These are phyloP conservation scores for Conistra vaccinii DNA, from an alignment of 2,888 invertebrate genomes.

Conservation along the genomic window DNA sequence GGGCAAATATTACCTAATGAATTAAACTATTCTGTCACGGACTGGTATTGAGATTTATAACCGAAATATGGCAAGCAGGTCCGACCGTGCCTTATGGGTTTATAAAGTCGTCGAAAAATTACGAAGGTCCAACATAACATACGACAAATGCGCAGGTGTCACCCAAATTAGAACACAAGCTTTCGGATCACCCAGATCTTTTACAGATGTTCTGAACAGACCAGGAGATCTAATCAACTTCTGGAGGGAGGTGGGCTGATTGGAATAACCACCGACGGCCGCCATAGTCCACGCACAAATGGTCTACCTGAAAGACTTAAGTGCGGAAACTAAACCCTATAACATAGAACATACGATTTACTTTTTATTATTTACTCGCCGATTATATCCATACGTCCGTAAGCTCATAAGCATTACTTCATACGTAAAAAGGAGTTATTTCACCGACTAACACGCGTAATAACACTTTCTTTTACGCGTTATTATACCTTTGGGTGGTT, in stretches of 20 bases:
- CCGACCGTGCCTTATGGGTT: neutral
- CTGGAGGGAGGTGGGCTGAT: too few species aligned
- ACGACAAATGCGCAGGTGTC: neutral
- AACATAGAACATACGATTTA: too few species aligned
- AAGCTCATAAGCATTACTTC: conserved; percentile 24
- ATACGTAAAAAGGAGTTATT: conserved; percentile 33
- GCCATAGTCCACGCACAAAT: too few species aligned
- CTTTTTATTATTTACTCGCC: too few species aligned
- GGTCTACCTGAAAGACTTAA: too few species aligned
- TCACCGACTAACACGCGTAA: conserved; percentile 36
- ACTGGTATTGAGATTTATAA: neutral
- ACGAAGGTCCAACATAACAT: neutral
- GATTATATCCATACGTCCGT: neutral
- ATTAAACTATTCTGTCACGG: neutral
- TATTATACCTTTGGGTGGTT: conserved; percentile 49
- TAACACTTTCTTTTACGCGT: conserved; percentile 51
- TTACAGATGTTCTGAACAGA: too few species aligned
- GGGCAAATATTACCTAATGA: neutral
- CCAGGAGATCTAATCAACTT: too few species aligned
- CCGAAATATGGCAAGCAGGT: neutral
- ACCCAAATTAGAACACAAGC: neutral
- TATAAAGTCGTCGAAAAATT: neutral
- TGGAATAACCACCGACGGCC: too few species aligned
- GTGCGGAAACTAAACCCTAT: too few species aligned
- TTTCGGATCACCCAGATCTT: too few species aligned